Evolutionary conservation across 2,113 vertebrate genomes (phyloP).

Genomic region (Grantiella picta): DNA sequence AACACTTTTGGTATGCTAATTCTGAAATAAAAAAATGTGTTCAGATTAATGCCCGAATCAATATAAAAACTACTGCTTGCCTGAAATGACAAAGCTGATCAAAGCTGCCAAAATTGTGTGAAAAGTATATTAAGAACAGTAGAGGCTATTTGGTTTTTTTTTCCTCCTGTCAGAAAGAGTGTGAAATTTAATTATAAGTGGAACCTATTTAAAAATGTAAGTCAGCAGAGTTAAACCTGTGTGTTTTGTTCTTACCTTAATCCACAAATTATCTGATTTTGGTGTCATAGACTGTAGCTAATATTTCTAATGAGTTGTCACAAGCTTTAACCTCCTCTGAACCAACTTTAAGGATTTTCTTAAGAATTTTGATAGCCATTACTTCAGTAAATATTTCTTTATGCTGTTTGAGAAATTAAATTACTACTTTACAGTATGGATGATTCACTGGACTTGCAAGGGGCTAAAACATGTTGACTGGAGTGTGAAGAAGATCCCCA

Average conservation of each 20-base stretch:
- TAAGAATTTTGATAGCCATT: neutral
- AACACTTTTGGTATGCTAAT: conserved; percentile 64
- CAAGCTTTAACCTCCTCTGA: neutral
- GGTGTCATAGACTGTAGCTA: neutral
- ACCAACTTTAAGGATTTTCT: neutral
- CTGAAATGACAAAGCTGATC: conserved; percentile 51
- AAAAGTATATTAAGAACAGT: neutral
- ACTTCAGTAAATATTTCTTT: neutral
- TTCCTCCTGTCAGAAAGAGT: neutral
- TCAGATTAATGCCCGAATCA: conserved; percentile 60
- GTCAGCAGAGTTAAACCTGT: neutral
- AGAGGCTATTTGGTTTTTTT: neutral
- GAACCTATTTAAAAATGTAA: neutral
- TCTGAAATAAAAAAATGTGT: conserved; percentile 45
- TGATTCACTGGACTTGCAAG: neutral
- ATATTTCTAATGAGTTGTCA: conserved; percentile 17
- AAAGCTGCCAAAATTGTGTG: conserved; percentile 35
- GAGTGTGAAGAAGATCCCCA: neutral
- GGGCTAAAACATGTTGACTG: neutral
- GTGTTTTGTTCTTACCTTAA: neutral
- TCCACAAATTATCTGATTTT: neutral
- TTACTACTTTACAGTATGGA: neutral
- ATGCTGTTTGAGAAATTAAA: neutral
- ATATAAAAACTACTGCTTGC: conserved; percentile 50
- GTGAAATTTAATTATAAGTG: conserved; percentile 34